These are phyloP conservation scores for Gobio occitaniae DNA, from an alignment of 2,797 vertebrate species.

Conservation along the genomic window DNA sequence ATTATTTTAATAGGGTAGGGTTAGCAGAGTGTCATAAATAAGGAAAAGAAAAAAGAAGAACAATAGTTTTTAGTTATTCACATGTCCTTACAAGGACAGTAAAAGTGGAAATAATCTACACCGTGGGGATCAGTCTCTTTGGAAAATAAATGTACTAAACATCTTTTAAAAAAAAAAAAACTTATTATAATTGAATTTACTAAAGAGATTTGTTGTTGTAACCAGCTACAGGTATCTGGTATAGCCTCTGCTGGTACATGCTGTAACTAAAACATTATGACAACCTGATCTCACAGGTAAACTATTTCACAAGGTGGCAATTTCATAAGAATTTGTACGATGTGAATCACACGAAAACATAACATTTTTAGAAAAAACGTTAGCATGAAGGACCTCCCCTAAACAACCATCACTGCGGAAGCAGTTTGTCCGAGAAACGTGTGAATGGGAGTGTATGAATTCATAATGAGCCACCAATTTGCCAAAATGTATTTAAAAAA, in stretches of 20 bases:
- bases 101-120: not conserved
- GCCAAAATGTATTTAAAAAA: not conserved
- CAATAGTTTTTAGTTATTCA: not conserved
- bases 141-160: not conserved
- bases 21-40: no score
- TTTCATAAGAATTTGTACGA: not conserved
- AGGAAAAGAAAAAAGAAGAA: not conserved
- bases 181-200: not conserved
- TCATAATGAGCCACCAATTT: not conserved
- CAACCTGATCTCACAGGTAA: not conserved
- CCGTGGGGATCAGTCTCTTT: not conserved
- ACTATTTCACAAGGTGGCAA: not conserved
- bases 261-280: not conserved
- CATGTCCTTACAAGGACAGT: not conserved
- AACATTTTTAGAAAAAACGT: not conserved
- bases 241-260: not conserved
- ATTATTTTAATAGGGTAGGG: not conserved
- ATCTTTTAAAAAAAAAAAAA: not conserved
- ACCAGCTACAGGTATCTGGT: no score
- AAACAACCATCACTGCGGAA: not conserved
- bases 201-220: not conserved
- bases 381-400: not conserved
- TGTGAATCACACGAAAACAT: not conserved
- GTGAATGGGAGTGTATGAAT: not conserved
- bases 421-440: not conserved